Evolutionary conservation across 1,140 invertebrate genomes (phyloP), one percentile per base, ranked within the genome.

Genomic region (Trissolcus basalis): DNA sequence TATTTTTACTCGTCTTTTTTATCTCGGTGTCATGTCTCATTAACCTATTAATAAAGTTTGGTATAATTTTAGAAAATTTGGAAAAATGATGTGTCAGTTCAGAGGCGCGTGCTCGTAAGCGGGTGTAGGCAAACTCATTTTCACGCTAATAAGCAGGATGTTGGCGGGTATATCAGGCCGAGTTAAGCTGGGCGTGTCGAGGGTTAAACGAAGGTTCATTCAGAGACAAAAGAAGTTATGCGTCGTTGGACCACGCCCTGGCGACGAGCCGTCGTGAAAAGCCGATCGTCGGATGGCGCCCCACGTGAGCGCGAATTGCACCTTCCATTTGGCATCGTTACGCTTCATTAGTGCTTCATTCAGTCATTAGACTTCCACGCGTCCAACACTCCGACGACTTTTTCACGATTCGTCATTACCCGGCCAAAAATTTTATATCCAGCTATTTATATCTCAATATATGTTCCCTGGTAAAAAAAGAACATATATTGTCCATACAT

Each of bases 241-340:
- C 69, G 68, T 71, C 35, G 47, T 61, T 36, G 19, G 48, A 15
- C 48, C 59, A 44, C 59, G 84, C 84, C 84, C 80, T 80, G 84
- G 84, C 81, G 82, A 64, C 76, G 78, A 47, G 45, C 10, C 19
- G 51, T 45, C 58, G 81, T 27, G 19, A 27, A 81, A 85, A 85
- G 78, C 79, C 74, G 81, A 84, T 68, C 81, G 67, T 77, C 74
- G 54, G 56, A 68, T 77, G 67, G 61, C 67, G 61, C 45, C 36
- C 36, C 9, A 39, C 33, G 3, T 59, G 50, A 35, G 48, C 41
- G 55, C 12, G 44, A 50, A 55, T 60, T 54, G 39, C 48, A 47
- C 54, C 54, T 43, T 41, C 12, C 39, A 55, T 54, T 73, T 41
- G 48, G 41, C 41, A 43, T 61, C 55, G 55, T 60, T 67, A 45